Evolutionary conservation across 2,113 vertebrate species (phyloP).

Genomic region (Steatornis caripensis): DNA sequence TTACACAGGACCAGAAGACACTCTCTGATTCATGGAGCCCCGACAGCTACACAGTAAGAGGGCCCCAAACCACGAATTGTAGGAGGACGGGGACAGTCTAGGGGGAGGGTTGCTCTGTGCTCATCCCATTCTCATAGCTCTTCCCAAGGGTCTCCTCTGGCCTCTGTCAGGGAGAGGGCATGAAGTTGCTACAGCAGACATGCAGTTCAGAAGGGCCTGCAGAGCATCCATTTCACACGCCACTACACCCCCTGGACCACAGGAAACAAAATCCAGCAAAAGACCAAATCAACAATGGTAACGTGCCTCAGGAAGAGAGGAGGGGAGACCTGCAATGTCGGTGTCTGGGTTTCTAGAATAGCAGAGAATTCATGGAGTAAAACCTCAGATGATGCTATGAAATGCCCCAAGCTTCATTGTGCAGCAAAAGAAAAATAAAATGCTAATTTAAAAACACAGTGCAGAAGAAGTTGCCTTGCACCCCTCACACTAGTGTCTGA

Average conservation of each 20-base stretch:
- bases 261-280: background rate
- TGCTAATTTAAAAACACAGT: background rate
- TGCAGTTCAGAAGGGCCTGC: background rate
- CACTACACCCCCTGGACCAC: background rate
- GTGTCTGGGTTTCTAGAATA: background rate
- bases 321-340: background rate
- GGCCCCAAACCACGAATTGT: background rate
- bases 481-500: background rate
- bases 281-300: background rate
- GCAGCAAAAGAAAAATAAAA: background rate
- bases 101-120: background rate
- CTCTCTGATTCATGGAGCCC: background rate
- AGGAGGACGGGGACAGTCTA: background rate
- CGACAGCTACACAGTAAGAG: background rate
- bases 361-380: background rate
- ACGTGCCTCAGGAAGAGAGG: background rate
- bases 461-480: background rate
- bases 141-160: background rate
- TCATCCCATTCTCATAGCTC: background rate
- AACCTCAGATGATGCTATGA: background rate
- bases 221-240: background rate
- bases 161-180: background rate
- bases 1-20: background rate
- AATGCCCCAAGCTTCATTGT: background rate
- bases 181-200: background rate